These are phyloP conservation scores for Liasis olivaceus DNA, from an alignment of 2,797 vertebrate genomes.

Conservation along the genomic window DNA sequence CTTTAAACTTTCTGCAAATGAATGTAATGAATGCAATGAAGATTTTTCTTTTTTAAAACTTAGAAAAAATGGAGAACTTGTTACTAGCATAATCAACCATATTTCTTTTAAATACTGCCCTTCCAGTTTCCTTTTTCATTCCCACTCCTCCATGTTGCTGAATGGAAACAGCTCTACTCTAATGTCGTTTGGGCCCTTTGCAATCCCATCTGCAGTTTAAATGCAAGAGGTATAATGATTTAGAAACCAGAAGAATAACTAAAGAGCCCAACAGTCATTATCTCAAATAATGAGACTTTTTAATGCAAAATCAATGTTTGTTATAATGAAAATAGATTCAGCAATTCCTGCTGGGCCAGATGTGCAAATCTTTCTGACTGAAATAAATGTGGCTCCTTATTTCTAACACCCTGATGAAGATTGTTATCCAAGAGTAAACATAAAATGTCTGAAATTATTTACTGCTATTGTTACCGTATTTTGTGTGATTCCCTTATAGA, in stretches of 20 bases:
- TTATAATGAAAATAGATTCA: constrained; percentile 83
- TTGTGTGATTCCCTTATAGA: not conserved
- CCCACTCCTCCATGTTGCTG: not conserved
- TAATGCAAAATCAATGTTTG: constrained; percentile 83
- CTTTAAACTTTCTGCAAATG: not conserved
- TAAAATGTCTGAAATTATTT: constrained; percentile 74
- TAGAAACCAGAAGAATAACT: constrained; percentile 79
- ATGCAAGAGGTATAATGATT: constrained; percentile 72
- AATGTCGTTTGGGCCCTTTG: not conserved
- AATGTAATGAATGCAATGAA: not conserved
- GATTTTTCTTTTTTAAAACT: not conserved
- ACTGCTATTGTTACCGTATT: constrained; percentile 46
- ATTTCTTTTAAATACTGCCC: not conserved
- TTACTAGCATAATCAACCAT: not conserved
- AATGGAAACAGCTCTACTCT: not conserved
- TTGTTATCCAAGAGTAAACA: constrained; percentile 72
- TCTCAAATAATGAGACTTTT: constrained; percentile 82
- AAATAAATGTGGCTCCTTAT: constrained; percentile 72
- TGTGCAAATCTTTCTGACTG: constrained; percentile 71
- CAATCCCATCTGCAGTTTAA: constrained; percentile 58
- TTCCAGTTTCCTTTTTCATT: not conserved
- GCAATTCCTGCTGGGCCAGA: constrained; percentile 74
- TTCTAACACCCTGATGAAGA: constrained; percentile 63
- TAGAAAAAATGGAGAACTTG: not conserved
- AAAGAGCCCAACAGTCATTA: constrained; percentile 78